A percentile compares a stretch with the other conserved stretches of the same genome.
Evolutionary conservation across 2,888 invertebrate species (phyloP).

Genomic region (Rotaria sp.): DNA sequence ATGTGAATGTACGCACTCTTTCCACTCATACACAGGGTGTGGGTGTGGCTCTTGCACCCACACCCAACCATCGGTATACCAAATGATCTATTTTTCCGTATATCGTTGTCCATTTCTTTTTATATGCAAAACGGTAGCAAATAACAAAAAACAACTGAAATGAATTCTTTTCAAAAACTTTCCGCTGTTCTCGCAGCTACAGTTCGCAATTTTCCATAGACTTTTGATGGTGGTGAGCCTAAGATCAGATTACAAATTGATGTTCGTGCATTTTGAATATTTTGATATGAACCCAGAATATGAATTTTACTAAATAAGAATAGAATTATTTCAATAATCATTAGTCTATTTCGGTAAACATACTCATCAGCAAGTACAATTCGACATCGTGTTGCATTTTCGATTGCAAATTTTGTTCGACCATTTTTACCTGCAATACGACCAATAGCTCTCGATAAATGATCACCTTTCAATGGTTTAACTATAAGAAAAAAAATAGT

Average conservation of each 20-base stretch:
- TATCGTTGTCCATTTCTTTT: not conserved
- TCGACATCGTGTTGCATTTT: conserved; percentile 94
- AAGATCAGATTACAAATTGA: conserved; percentile 91
- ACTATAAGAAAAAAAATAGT: conserved; percentile 58
- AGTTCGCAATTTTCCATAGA: conserved; percentile 39
- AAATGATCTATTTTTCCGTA: no score
- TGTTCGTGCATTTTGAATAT: conserved; percentile 83
- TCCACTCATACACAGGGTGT: no score
- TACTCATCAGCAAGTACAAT: conserved; percentile 82
- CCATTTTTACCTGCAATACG: conserved; percentile 93
- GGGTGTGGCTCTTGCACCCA: no score
- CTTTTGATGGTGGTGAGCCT: conserved; percentile 55
- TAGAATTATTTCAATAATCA: not conserved
- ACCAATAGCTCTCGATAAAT: conserved; percentile 89
- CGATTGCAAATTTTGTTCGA: conserved; percentile 91
- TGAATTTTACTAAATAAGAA: conserved; percentile 70
- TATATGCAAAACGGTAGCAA: not conserved
- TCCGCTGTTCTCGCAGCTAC: conserved; percentile 40
- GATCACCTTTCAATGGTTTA: conserved; percentile 86
- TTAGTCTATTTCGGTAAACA: conserved; percentile 12
- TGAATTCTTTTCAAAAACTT: conserved; percentile 34
- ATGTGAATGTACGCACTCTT: no score
- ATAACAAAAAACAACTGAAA: not conserved
- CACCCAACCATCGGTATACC: no score
- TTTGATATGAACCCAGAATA: conserved; percentile 90